Conservation (phyloP, 2,888 invertebrate genomes). For the Mellilla xanthometata region DNA sequence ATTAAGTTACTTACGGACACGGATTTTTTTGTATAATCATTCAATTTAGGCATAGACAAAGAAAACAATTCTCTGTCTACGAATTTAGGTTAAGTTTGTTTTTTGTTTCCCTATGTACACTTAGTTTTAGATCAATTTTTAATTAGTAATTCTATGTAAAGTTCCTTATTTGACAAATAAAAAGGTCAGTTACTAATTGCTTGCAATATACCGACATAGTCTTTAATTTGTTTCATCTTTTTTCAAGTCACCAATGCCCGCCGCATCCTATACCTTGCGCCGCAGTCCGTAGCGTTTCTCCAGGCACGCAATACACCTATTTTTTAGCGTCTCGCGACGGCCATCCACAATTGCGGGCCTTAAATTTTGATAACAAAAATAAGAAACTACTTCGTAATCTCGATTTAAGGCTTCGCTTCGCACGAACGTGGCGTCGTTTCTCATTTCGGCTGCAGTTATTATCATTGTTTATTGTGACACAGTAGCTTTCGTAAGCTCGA, state of each 20-base stretch:
- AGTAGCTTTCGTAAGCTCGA: constrained; percentile 15
- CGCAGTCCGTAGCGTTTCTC: constrained; percentile 24
- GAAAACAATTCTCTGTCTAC: no score
- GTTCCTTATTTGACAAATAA: no score
- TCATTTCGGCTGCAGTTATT: constrained; percentile 29
- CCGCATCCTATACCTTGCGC: constrained; percentile 30
- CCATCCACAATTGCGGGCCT: constrained; percentile 45
- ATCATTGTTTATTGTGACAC: constrained; percentile 15
- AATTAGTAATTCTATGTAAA: no score
- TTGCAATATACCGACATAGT: no score
- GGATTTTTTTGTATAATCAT: no score
- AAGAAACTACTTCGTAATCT: constrained; percentile 43
- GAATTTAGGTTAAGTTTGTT: no score
- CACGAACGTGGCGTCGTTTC: constrained; percentile 40
- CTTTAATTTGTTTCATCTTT: no score
- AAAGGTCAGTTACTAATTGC: no score
- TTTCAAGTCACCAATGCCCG: constrained; percentile 5
- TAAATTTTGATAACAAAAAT: constrained; percentile 56
- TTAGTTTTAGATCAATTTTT: no score
- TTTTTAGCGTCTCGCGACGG: constrained; percentile 53
- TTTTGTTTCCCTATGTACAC: no score
- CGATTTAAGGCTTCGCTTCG: constrained; percentile 31
- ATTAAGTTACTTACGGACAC: no score
- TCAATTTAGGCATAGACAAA: no score
- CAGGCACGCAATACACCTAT: constrained; percentile 60